Conservation (phyloP, 2,888 invertebrate genomes). For the Seladonia tumulorum region DNA sequence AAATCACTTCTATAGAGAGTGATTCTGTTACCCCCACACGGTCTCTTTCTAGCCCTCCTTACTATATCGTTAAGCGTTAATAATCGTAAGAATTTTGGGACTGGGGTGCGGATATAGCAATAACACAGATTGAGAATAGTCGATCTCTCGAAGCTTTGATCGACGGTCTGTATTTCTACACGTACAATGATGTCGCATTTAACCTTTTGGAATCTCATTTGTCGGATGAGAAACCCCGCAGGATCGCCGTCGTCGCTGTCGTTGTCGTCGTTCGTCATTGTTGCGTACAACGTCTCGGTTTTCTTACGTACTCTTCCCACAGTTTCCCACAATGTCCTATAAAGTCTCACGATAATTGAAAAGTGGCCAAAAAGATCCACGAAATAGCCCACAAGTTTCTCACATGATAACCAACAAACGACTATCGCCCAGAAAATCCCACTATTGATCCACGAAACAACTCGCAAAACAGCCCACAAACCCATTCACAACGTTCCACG, state of each 20-base stretch:
- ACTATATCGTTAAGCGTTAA: not conserved
- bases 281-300: not conserved
- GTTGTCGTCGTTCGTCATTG: not conserved
- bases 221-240: slow-evolving; percentile 44
- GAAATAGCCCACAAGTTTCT: too few species aligned
- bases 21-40: not conserved
- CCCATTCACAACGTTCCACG: too few species aligned
- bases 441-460: too few species aligned
- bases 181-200: slow-evolving; percentile 11
- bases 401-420: not conserved
- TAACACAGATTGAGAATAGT: not conserved
- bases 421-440: too few species aligned
- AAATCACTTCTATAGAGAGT: not conserved
- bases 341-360: not conserved
- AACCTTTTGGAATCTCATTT: slow-evolving; percentile 33
- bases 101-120: not conserved
- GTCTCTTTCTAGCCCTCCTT: not conserved
- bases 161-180: not conserved
- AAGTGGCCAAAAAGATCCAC: not conserved
- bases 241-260: slow-evolving; percentile 23
- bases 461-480: too few species aligned
- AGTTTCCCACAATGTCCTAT: not conserved
- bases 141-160: not conserved
- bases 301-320: not conserved
- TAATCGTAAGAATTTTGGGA: not conserved